Base-by-base conservation (phyloP, 2,888 invertebrate species). In the Rhagonycha lutea region DNA sequence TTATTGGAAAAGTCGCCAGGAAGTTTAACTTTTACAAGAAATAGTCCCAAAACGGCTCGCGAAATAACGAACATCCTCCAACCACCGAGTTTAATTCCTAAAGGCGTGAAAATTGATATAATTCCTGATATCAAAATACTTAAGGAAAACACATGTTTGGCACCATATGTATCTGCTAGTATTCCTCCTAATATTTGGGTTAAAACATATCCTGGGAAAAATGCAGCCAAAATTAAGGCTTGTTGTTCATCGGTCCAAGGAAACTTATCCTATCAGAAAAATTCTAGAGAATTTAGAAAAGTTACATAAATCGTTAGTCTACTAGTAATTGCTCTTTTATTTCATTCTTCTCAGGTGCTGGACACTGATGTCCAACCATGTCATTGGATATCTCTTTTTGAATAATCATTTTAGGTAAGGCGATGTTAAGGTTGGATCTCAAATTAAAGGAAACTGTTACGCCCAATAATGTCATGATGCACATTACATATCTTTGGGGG, bases 201-300 rank as follows among this genome's bases (percentile, higher is more conserved):
- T 0, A 94, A 73, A 2, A 95, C 92, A 87, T 96, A 96, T 3
- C 95, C 95, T 88, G 94, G 94, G 88, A 94, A 96, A 87, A 96
- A 96, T 0, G 94, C 91, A 47, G 94, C 93, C 3, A 95, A 89
- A 61, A 95, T 93, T 62, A 93, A 87, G 0, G 95, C 94, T 88
- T 94, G 93, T 4, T 91, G 89, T 75, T 90, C 87, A 84, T 92
- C 91, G 63, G 90, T 89, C 94, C 94, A 95, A 26, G 92, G 90
- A 83, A 90, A 74, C 32, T 68, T 70, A 14, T 62, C 75, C 65
- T 72, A 47, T 14, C 12, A 23, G 10, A 47, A 47, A n/a, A 32
- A 29, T n/a, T 28, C 18, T n/a, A 14, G 3, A 68, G 11, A 14
- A 14, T 47, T 47, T 47, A n/a, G 47, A 47, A 47, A 47, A n/a